Conservation (phyloP, 1,140 invertebrate genomes). For the Notospermus geniculatus region DNA sequence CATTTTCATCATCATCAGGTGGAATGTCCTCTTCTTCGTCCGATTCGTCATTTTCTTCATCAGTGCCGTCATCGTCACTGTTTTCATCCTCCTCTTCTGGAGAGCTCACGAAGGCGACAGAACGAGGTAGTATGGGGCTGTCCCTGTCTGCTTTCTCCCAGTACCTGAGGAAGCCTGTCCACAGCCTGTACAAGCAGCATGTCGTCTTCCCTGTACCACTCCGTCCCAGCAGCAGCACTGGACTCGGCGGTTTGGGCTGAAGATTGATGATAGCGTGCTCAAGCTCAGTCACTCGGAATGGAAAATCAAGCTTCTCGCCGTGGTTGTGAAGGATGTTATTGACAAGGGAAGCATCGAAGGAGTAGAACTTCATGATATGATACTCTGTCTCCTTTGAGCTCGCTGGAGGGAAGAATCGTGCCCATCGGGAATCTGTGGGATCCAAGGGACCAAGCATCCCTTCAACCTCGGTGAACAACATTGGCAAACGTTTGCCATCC, state of each 20-base stretch:
- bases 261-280: conserved; percentile 49
- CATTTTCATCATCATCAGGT: not conserved
- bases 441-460: not conserved
- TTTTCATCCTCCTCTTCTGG: conserved; percentile 16
- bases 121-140: conserved; percentile 29
- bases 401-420: conserved; percentile 36
- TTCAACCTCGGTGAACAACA: conserved; percentile 33
- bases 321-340: conserved; percentile 25
- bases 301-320: conserved; percentile 48
- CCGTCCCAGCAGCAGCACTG: conserved; percentile 43
- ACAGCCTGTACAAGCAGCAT: conserved; percentile 48
- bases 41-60: conserved; percentile 9
- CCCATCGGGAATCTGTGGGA: not conserved
- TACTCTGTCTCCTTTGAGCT: conserved; percentile 47
- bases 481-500: conserved; percentile 28
- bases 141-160: conserved; percentile 34
- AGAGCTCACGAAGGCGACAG: conserved; percentile 20
- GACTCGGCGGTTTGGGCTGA: conserved; percentile 23
- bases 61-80: conserved; percentile 16
- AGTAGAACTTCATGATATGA: conserved; percentile 52
- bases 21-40: not conserved
- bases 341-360: conserved; percentile 42
- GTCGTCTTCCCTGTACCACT: conserved; percentile 50
- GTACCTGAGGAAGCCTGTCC: conserved; percentile 40
- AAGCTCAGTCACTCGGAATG: conserved; percentile 47